Evolutionary conservation across 2,113 vertebrate species (phyloP).

Genomic region (Oreochromis niloticus): DNA sequence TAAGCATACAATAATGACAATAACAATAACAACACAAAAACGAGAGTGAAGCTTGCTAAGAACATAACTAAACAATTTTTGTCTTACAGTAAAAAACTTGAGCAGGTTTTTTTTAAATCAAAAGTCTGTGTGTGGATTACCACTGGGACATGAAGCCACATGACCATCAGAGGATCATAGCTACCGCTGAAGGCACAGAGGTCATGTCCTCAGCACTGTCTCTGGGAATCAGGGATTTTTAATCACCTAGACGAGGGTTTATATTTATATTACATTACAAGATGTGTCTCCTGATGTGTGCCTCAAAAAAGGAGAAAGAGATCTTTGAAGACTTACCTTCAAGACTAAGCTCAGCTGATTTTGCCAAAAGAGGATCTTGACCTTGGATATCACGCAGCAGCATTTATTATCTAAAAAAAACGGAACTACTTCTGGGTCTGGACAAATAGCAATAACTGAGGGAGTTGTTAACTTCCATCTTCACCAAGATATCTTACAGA

Average conservation of each 20-base stretch:
- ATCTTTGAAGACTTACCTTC: neutral
- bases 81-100: neutral
- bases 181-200: neutral
- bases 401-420: neutral
- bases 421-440: neutral
- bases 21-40: neutral
- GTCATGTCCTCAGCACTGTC: neutral
- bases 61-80: neutral
- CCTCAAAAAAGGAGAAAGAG: neutral
- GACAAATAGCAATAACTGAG: neutral
- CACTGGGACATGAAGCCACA: neutral
- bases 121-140: neutral
- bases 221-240: neutral
- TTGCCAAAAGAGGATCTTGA: neutral
- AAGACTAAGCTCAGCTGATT: neutral
- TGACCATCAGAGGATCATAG: neutral
- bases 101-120: neutral
- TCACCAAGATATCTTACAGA: neutral
- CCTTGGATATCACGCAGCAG: neutral
- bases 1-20: neutral
- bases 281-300: neutral
- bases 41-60: neutral
- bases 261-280: neutral
- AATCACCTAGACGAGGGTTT: neutral
- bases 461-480: neutral